Percentiles rank a stretch among this genome's conserved stretches.
These are phyloP conservation scores for Cotesia chilonis DNA, from an alignment of 1,140 invertebrate genomes.

Conservation along the genomic window DNA sequence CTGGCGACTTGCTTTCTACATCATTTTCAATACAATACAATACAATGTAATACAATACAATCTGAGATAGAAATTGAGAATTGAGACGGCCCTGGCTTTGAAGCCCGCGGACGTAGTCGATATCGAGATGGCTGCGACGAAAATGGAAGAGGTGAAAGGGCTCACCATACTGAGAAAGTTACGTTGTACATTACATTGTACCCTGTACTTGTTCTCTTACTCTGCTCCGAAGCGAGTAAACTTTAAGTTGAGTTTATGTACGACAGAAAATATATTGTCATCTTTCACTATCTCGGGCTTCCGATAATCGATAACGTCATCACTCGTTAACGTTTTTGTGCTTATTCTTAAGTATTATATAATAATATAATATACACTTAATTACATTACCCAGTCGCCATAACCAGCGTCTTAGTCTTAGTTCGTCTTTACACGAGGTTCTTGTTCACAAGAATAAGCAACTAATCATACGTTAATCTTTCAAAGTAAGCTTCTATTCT, in stretches of 20 bases:
- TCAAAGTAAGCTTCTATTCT: no score
- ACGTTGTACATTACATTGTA: not conserved
- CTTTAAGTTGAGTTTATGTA: not conserved
- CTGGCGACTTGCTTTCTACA: no score
- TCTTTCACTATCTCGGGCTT: slow-evolving; percentile 41
- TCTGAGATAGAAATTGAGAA: not conserved
- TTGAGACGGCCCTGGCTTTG: slow-evolving; percentile 13
- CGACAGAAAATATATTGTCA: slow-evolving; percentile 42
- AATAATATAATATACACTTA: no score
- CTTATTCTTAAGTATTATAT: not conserved
- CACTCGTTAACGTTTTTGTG: not conserved
- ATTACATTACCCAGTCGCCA: no score
- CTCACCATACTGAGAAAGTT: slow-evolving; percentile 16
- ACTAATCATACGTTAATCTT: no score
- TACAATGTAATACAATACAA: no score
- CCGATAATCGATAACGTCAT: slow-evolving; percentile 51
- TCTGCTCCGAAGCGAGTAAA: no score
- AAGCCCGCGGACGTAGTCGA: slow-evolving; percentile 5
- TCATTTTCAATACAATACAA: no score
- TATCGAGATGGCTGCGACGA: slow-evolving; percentile 6
- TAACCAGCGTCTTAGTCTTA: no score
- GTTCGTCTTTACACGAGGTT: no score
- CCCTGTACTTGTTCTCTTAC: no score
- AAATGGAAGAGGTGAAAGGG: slow-evolving; percentile 26
- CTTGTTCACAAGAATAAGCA: no score